phyloP scores from a whole-genome alignment of 1,140 invertebrate genomes.

The Paracyclopina nana region DNA sequence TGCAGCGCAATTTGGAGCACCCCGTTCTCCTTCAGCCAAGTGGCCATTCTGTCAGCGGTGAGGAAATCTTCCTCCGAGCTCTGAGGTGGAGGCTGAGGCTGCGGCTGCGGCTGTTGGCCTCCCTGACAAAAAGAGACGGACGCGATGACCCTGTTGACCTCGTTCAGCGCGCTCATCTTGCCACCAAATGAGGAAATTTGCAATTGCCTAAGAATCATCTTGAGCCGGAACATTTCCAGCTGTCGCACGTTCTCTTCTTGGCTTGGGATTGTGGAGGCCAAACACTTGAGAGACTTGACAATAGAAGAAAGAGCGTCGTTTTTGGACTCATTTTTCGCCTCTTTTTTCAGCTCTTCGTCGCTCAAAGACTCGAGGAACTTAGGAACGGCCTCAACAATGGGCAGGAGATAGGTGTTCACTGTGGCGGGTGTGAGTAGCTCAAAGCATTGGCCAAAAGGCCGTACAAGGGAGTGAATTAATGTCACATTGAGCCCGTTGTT shows the following conservation, averaged over 20 bases:
- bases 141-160: conserved; percentile 74
- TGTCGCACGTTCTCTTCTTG: conserved; percentile 65
- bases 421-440: conserved; percentile 74
- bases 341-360: conserved; percentile 91
- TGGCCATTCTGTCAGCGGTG: conserved; percentile 76
- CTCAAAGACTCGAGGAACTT: conserved; percentile 75
- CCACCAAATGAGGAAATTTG: conserved; percentile 97
- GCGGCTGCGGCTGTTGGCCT: no score
- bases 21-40: conserved; percentile 90
- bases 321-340: conserved; percentile 85
- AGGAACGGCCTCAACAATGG: conserved; percentile 75
- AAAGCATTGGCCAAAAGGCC: conserved; percentile 77
- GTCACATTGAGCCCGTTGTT: conserved; percentile 48
- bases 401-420: conserved; percentile 77
- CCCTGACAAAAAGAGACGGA: conserved; percentile 21
- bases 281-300: conserved; percentile 66
- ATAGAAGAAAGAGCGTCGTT: conserved; percentile 77
- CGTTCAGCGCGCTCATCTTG: conserved; percentile 96
- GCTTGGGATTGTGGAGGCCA: conserved; percentile 52
- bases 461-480: conserved; percentile 58
- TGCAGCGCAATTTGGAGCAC: conserved; percentile 84
- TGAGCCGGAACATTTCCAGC: conserved; percentile 81
- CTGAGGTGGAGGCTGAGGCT: conserved; percentile 34
- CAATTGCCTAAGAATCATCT: conserved; percentile 81
- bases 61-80: conserved; percentile 75